These are phyloP conservation scores for Morbakka virulenta DNA, from an alignment of 30 jellyfish, hydroid and myxozoan species.

Conservation along the genomic window DNA sequence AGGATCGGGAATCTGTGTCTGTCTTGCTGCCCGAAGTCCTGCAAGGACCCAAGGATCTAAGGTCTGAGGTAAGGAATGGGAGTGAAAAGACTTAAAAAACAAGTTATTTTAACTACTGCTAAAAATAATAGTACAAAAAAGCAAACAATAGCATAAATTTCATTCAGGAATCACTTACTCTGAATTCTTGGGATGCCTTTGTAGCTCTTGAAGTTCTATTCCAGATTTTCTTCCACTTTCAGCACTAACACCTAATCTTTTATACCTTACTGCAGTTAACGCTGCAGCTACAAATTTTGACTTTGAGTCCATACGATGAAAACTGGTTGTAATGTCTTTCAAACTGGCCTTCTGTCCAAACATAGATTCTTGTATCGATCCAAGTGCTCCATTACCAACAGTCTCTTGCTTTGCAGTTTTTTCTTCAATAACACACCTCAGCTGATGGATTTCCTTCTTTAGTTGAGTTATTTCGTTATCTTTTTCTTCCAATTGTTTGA, in stretches of 20 bases:
- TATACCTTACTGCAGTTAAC: slow-evolving; percentile 57
- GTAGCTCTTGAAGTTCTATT: slow-evolving; percentile 37
- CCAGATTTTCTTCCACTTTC: slow-evolving; percentile 85
- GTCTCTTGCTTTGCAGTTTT: slow-evolving; percentile 30
- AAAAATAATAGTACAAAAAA: too few species aligned
- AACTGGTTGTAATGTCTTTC: slow-evolving; percentile 16
- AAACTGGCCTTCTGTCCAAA: too few species aligned
- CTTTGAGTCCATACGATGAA: slow-evolving; percentile 58
- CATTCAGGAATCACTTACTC: too few species aligned
- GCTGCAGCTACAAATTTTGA: slow-evolving; percentile 62
- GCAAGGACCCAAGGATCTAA: too few species aligned
- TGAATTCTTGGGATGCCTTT: slow-evolving; percentile 68
- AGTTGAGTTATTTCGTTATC: slow-evolving; percentile 50
- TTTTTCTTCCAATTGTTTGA: slow-evolving; percentile 39
- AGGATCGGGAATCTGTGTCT: too few species aligned
- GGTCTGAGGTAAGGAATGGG: too few species aligned
- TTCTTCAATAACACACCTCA: slow-evolving; percentile 73
- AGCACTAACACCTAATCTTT: slow-evolving; percentile 87
- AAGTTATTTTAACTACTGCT: too few species aligned
- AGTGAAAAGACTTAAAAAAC: too few species aligned
- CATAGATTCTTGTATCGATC: too few species aligned
- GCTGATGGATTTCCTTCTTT: slow-evolving; percentile 69
- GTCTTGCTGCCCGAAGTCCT: too few species aligned
- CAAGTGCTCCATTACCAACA: slow-evolving; percentile 16
- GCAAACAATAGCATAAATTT: background rate